Base-by-base conservation (phyloP, 2,888 invertebrate species). In the Hydriomena furcata region DNA sequence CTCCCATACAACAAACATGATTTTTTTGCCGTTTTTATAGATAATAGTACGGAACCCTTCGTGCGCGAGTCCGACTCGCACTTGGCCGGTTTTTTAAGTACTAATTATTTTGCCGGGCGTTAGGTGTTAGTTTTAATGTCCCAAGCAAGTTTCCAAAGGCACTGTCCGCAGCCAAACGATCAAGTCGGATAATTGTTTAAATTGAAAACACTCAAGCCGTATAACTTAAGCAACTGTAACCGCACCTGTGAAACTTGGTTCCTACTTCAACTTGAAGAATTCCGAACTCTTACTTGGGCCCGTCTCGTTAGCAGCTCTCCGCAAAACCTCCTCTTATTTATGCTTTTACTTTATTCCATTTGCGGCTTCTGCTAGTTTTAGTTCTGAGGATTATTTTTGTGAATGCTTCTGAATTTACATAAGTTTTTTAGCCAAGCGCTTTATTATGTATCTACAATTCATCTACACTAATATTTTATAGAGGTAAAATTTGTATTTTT, bases 301-400 rank as follows among this genome's bases (percentile, higher is more conserved):
- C 79, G 80, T 80, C 84, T 87, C 84, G 81, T 88, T 88, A 86
- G 82, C 76, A 64, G 68, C 69, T 72, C 66, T 72, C 84, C 83
- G 79, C 84, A 82, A 86, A 86, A 84, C 82, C 87, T 77, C 73
- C 55, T 75, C 73, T 81, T 86, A 86, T 88, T 88, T 85, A 88
- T 86, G 81, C 65, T 61, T 64, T 68, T 78, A 87, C 82, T 85
- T 84, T 84, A 83, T 81, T 84, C 80, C 79, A 81, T 85, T 84
- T 78, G 76, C 62, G 73, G 76, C 60, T 61, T 55, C 55, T 52
- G 52, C 48, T 46, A 57, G 55, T 59, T 59, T 60, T 61, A 57
- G 55, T 58, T 56, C 47, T 58, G 27, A 21, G 31, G 41, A 31
- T 50, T 38, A 30, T 54, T 54, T 59, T 54, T 57, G 13, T 27